A percentile compares a stretch with the other conserved stretches of the same genome.
These are phyloP conservation scores for Drosophila sulfurigaster DNA, from an alignment of 1,140 invertebrate genomes.

Conservation along the genomic window DNA sequence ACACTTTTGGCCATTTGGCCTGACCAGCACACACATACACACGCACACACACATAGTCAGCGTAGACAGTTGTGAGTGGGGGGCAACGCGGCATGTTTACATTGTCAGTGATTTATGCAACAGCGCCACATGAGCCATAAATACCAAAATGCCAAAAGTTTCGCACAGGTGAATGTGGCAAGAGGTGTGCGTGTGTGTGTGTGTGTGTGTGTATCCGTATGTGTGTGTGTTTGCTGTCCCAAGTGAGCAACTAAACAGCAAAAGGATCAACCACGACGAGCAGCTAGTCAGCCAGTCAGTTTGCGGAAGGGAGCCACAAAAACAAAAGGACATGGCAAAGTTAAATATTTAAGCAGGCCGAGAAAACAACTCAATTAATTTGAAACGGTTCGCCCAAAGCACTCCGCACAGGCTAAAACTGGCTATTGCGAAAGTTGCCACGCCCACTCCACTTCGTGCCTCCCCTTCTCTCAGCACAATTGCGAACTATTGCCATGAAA, in stretches of 20 bases:
- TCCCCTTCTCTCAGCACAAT: background rate
- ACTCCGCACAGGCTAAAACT: conserved; percentile 8
- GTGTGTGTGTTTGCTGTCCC: conserved; percentile 53
- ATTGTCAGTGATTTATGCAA: conserved; percentile 84
- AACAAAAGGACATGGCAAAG: conserved; percentile 69
- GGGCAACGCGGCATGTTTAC: conserved; percentile 61
- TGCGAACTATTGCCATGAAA: conserved; percentile 10
- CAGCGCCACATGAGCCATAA: conserved; percentile 82
- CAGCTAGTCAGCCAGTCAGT: conserved; percentile 2
- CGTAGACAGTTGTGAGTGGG: no score
- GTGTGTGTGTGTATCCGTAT: conserved; percentile 18
- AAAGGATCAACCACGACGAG: conserved; percentile 59
- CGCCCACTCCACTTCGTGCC: background rate
- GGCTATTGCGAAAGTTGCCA: conserved; percentile 38
- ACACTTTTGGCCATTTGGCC: conserved; percentile 80
- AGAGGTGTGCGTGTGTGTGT: conserved; percentile 14
- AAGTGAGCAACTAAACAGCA: conserved; percentile 81
- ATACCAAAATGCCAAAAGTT: conserved; percentile 83
- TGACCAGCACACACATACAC: conserved; percentile 43
- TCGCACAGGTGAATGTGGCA: conserved; percentile 58
- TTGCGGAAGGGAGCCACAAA: background rate
- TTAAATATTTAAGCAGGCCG: conserved; percentile 79
- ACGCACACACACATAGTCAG: background rate
- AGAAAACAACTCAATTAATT: conserved; percentile 84
- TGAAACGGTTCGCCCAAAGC: conserved; percentile 51